These are phyloP conservation scores for Oophaga sylvatica DNA, from an alignment of 2,797 vertebrate genomes.

Conservation along the genomic window DNA sequence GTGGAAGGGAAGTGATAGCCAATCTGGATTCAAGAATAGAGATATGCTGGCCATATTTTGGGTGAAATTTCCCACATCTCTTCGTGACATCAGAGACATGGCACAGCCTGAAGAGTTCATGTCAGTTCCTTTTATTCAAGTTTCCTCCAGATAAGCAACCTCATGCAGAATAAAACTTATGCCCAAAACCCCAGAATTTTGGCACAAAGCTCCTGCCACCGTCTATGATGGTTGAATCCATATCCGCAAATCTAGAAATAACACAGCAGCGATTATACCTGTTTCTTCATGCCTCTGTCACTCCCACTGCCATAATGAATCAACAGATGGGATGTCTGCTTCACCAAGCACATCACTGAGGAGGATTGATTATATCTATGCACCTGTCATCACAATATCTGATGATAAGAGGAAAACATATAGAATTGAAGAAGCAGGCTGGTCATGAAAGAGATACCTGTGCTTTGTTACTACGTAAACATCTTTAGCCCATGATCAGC, in stretches of 20 bases:
- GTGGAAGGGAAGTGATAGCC: conserved; percentile 62
- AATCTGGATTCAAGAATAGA: conserved; percentile 60
- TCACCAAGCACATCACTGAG: conserved; percentile 66
- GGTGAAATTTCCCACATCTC: conserved; percentile 62
- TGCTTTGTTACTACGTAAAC: conserved; percentile 12
- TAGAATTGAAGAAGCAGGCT: neutral
- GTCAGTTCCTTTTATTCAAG: conserved; percentile 47
- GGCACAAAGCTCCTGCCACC: neutral
- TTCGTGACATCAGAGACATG: neutral
- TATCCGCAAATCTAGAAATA: conserved; percentile 33
- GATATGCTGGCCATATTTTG: conserved; percentile 44
- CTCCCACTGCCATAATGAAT: conserved; percentile 52
- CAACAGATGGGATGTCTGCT: conserved; percentile 66
- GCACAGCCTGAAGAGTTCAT: conserved; percentile 66
- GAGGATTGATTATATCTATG: conserved; percentile 59
- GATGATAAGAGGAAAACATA: conserved; percentile 15
- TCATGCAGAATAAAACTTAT: neutral
- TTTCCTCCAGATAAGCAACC: conserved; percentile 32
- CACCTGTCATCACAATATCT: conserved; percentile 58
- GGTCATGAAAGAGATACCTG: neutral
- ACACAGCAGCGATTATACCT: conserved; percentile 52
- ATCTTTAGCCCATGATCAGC: conserved; percentile 1
- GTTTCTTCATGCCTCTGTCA: conserved; percentile 41
- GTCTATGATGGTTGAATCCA: neutral
- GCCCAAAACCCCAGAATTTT: conserved; percentile 1